Base-by-base conservation (phyloP, 2,888 invertebrate species). In the Ferdinandea cuprea region DNA sequence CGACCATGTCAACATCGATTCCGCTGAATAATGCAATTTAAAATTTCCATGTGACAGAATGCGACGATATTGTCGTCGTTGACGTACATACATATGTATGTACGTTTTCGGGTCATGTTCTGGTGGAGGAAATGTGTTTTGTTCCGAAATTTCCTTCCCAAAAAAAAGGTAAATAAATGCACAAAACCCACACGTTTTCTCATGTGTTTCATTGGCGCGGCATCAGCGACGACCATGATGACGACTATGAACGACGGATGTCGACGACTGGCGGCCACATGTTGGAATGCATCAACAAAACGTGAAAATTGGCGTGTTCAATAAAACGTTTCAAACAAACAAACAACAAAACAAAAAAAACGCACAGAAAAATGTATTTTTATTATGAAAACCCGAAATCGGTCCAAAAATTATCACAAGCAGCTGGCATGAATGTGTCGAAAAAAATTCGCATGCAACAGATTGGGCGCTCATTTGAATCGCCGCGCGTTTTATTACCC, bases 241-340 rank as follows among this genome's bases (percentile, higher is more conserved):
- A 56, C 25, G 79, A 65, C 44, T 54, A 35, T 15, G 54, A 1
- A 37, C 28, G 52, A 37, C 52, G 28, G 28, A 65, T 50, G 56
- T 44, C 79, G 73, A 73, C 83, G 78, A 78, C 72, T 83, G 83
- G 77, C 68, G 61, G 78, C 83, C 83, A 83, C 78, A 83, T 83
- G 83, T 83, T 73, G 83, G 83, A 83, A 83, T 83, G 83, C 83
- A 83, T 83, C 83, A 78, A 78, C 83, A 83, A 69, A 77, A 81
- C 81, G 78, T 73, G 73, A 58, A 78, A 83, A 81, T 81, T 81
- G 52, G 77, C 71, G 66, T 65, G 65, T 77, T 59, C 77, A 80
- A 76, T 80, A 74, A 74, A 74, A 63, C 28, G 5, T 65, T 65
- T 54, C 63, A 58, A 58, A 32, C 65, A 58, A 42, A 37, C 59